Base-by-base conservation (phyloP, 1,140 invertebrate species). In the Drosophila nigromelanica region DNA sequence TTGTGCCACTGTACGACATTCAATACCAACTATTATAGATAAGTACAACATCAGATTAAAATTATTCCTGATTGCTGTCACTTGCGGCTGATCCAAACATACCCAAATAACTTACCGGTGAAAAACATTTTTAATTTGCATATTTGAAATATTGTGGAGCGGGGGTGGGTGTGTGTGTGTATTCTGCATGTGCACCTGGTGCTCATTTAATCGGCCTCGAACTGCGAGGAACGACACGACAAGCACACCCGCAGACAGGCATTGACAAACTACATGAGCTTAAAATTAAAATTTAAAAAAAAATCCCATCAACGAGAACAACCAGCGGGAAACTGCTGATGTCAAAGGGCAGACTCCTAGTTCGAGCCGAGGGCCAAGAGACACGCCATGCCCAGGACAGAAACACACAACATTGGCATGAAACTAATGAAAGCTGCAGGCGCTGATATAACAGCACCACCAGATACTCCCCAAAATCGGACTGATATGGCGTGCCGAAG, bases 391-490 rank as follows among this genome's bases (percentile, higher is more conserved):
- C 40, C 18, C 48, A 48, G 42, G 69, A 58, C 55, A 42, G 24
- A 67, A 69, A 66, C 56, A 80, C 71, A 72, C 71, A 82, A 82
- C 80, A 83, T 79, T 76, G 72, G 55, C 80, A 76, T 76, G 76
- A 63, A 83, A 83, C 80, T 83, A 83, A 83, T 83, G 76, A 83
- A 83, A 79, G 59, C 80, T 83, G 59, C 72, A 83, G 80, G 80
- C 80, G 39, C 37, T 59, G 59, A 60, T 54, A 43, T 40, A 12
- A 54, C 40, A 61, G 52, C 66, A 51, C 27, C 15, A 51, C 39
- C 15, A 18, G 30, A 14, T 10, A 11, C 33, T n/a, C 15, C 24
- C 27, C 14, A 37, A 21, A 39, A 14, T 45, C 43, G n/a, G 30
- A 47, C 51, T 42, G 30, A 58, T 64, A 15, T 66, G 43, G 21